A percentile compares a stretch with the other conserved stretches of the same genome.
Evolutionary conservation across 2,113 vertebrate species (phyloP).

Genomic region (Raja brachyura): DNA sequence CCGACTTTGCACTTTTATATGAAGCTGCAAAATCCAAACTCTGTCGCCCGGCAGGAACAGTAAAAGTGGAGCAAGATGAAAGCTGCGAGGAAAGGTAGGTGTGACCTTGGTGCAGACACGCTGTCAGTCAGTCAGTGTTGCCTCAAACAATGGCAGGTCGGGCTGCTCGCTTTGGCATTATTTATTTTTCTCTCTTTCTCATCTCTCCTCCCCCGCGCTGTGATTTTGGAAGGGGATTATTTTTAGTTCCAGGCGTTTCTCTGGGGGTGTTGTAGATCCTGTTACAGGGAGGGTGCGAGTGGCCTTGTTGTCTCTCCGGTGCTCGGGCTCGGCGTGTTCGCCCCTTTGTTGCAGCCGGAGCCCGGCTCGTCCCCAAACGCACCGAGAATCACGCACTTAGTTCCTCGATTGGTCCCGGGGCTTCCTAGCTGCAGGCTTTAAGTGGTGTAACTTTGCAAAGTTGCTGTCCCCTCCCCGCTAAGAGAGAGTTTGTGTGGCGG

Average conservation of each 20-base stretch:
- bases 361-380: too few species aligned
- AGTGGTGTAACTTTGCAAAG: neutral
- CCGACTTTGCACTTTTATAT: neutral
- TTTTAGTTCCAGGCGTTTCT: neutral
- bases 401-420: neutral
- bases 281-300: neutral
- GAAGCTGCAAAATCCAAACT: constrained; percentile 29
- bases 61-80: constrained; percentile 23
- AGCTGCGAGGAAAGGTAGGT: constrained; percentile 26
- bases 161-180: neutral
- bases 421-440: neutral
- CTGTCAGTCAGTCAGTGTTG: neutral
- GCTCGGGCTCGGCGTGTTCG: neutral
- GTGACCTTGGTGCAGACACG: constrained; percentile 24
- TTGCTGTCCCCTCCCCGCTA: neutral
- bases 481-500: too few species aligned
- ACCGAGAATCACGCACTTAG: too few species aligned
- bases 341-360: neutral
- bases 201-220: neutral
- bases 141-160: neutral
- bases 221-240: neutral
- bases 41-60: neutral
- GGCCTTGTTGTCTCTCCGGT: too few species aligned
- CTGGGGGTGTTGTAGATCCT: neutral
- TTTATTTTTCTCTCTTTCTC: neutral